Base-by-base conservation (phyloP, 2,797 vertebrate species). In the Hoplostethus atlanticus region DNA sequence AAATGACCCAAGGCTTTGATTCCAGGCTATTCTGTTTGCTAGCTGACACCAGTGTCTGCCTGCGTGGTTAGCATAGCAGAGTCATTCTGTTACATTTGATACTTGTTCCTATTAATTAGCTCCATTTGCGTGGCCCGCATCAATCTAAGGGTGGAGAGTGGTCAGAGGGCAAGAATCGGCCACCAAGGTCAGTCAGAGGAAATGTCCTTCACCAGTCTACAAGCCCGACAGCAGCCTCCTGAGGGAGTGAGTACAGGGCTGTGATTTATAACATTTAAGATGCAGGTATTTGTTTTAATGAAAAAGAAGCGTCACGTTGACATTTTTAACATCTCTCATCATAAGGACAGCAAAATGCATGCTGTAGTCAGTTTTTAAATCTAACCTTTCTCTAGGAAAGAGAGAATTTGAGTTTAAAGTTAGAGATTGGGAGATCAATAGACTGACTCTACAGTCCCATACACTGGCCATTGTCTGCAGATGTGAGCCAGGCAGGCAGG, bases 21-120 rank as follows among this genome's bases (percentile, higher is more conserved):
- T 84, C 68, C 68, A 38, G 61, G 67, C 81, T 79, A 64, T 78
- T 71, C 75, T 77, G 71, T 85, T 79, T 78, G 84, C 84, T 68
- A 21, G 61, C 76, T 86, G 86, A 85, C 89, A 84, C 69, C 85
- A 76, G 82, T 51, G 59, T 77, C 81, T 64, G 77, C 59, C 82
- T 34, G 76, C 89, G 58, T 89, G 85, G 76, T 76, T 77, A 66
- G 78, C 91, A 94, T 94, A 93, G 89, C 92, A 90, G 91, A 91
- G 91, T 76, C 76, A 47, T 73, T 87, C 90, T 83, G 92, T 91
- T 92, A 93, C 90, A 94, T 94, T 94, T 92, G 84, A 92, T 92
- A 90, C 90, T 83, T 81, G 79, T 78, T 55, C 73, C 76, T 84
- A 93, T 91, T 94, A 92, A 95, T 93, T 91, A 90, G 87, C 86